Evolutionary conservation across 2,113 vertebrate genomes (phyloP), one percentile per base, ranked within the genome.

Genomic region (Capreolus pygargus): DNA sequence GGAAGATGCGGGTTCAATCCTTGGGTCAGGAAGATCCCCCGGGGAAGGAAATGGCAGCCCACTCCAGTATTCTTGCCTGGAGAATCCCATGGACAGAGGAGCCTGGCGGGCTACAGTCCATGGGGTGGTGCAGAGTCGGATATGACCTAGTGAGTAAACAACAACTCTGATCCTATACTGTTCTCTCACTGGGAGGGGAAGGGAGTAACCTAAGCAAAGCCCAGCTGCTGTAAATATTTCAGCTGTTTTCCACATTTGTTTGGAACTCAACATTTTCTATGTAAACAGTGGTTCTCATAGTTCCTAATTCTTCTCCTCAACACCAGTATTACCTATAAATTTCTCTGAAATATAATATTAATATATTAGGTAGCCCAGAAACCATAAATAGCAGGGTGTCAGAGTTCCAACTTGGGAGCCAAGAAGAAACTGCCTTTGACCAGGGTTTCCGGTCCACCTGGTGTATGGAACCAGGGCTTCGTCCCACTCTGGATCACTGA

Each of bases 201-300:
- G 30, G 30, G 10, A 14, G 28, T 0, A 13, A 43, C 13, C 3
- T 13, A 7, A 11, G 57, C 21, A 16, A 13, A 10, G 50, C 3
- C 43, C 33, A 25, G 36, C 36, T 85, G 45, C 39, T 70, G 21
- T 7, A 30, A 21, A 83, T 7, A 55, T 4, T 17, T 17, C 6
- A 55, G 30, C 12, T 25, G 28, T 60, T 55, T 70, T 45, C 15
- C 52, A 90, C 7, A 16, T 57, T 23, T 30, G 25, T 61, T 84
- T 55, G n/a, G 47, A 81, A 54, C 58, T 30, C 27, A 76, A 28
- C 55, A 79, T 57, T 84, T 95, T 50, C 61, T 45, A 0, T 30
- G 33, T 74, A 45, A 70, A 64, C 9, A 19, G 13, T 33, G 15
- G 45, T 57, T 87, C 70, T 96, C 30, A 19, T 1, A 17, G n/a